Evolutionary conservation across 2,888 invertebrate species (phyloP), one percentile per base, ranked within the genome.

Genomic region (Cacoxenus indagator): DNA sequence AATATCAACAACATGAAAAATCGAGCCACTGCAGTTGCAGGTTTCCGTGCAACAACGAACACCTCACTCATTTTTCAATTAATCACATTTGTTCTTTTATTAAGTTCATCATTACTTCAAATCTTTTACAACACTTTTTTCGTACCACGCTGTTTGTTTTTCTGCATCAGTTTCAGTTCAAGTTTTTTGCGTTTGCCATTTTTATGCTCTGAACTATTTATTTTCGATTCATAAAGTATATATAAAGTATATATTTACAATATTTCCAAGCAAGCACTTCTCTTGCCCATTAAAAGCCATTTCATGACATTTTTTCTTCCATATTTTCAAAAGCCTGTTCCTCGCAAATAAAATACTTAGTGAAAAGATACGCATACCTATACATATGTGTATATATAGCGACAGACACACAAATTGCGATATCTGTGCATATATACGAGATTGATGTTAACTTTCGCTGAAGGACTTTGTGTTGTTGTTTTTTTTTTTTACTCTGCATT

Each of bases 271-370:
- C 75, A 70, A 79, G 76, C 81, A 81, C 79, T 70, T 78, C 67
- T 81, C 74, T 78, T 62, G 73, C 73, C 80, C 86, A 87, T 87
- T 84, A 86, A 86, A 85, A 86, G 82, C 86, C 85, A 85, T 85
- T 86, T 86, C 86, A 85, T 84, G 84, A 83, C 78, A 81, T 85
- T 85, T 82, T 84, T 81, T 81, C 78, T 76, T 78, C 67, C 82
- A 85, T 84, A 84, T 79, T 78, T 78, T 6, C 81, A 75, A 71
- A 74, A 82, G 87, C 86, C 86, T 22, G 75, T 79, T 86, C 87
- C 87, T 81, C 67, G 51, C 73, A 75, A 81, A 82, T 82, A 83
- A 81, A 82, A 78, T 76, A 76, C 73, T 72, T 55, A 66, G 43
- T 31, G 51, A 65, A 22, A 27, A 48, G 11, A 64, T 68, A 68